Base-by-base conservation (phyloP, 37 sponge, comb jelly and placozoan genomes). In the Crambe crambe region DNA sequence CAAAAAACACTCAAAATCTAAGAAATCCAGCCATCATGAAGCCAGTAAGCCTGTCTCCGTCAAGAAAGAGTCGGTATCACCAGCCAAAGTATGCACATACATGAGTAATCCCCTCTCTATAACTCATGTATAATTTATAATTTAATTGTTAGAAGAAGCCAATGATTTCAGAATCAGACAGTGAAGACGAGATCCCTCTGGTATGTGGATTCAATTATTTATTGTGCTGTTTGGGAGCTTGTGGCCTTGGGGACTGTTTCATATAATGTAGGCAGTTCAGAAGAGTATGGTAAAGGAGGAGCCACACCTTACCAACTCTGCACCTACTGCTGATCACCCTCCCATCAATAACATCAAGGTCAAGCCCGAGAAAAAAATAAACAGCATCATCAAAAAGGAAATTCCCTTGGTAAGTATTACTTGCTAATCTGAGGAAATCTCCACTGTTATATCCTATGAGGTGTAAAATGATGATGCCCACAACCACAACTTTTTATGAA, bases 151-250 rank as follows among this genome's bases (percentile, higher is more conserved):
- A 72, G 62, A 60, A 43, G 29, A 79, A 85, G 68, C 91, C 86
- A 20, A 80, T 90, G 73, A 85, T 85, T n/a, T 80, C 81, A 5
- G 91, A 90, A 23, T 78, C 80, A 30, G 91, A 90, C 20, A 80
- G 80, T 73, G 91, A 90, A 1, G 83, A 88, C 60, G 78, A 63
- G 32, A 78, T 65, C 30, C 76, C 75, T 41, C 23, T 80, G 61
- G 81, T 87, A 56, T 58, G 81, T 38, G 31, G 12, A 47, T 47
- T 47, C 51, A 47, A 47, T 12, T 15, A 15, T 47, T 47, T 47
- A 15, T 15, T 47, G 51, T 47, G 51, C 12, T 12, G 12, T 47
- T 47, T n/a, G n/a, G n/a, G n/a, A 15, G 10, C 51, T 47, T 47
- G 51, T 47, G 6, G 51, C 51, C 6, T 47, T 47, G 12, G 12